Conservation (phyloP, 1,140 invertebrate genomes). For the Tetragonula clypearis region DNA sequence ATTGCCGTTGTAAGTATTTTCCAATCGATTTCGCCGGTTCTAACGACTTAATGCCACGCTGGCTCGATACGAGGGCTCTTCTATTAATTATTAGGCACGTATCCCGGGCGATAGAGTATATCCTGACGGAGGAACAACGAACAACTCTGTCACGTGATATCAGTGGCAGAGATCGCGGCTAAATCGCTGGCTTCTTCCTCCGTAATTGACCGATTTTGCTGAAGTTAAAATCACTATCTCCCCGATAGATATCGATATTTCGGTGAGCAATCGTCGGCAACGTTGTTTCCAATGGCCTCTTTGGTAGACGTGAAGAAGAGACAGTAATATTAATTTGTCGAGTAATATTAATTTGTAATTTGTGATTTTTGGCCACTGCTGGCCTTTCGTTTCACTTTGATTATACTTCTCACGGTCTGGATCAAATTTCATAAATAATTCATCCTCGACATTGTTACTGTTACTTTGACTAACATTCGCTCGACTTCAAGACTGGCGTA, state of each 20-base stretch:
- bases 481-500: no score
- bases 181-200: not conserved
- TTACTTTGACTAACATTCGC: no score
- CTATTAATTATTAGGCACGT: conserved; percentile 54
- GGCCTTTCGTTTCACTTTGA: no score
- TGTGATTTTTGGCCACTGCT: not conserved
- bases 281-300: not conserved
- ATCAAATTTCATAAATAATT: no score
- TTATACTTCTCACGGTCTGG: no score
- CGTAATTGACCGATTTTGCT: conserved; percentile 6
- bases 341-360: not conserved
- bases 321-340: no score
- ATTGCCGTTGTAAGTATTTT: conserved; percentile 63
- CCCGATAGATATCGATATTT: conserved; percentile 1
- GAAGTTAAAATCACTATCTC: conserved; percentile 9
- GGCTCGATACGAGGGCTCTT: conserved; percentile 32
- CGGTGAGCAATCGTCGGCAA: not conserved
- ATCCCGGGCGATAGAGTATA: no score
- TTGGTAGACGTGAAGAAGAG: not conserved
- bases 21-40: conserved; percentile 53
- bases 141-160: conserved; percentile 22
- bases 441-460: no score
- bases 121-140: no score
- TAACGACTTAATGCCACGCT: conserved; percentile 63
- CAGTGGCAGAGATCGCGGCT: not conserved